A percentile compares a stretch with the other conserved stretches of the same genome.
phyloP scores from a whole-genome alignment of 2,888 invertebrate genomes.

The Dascillus cervinus region DNA sequence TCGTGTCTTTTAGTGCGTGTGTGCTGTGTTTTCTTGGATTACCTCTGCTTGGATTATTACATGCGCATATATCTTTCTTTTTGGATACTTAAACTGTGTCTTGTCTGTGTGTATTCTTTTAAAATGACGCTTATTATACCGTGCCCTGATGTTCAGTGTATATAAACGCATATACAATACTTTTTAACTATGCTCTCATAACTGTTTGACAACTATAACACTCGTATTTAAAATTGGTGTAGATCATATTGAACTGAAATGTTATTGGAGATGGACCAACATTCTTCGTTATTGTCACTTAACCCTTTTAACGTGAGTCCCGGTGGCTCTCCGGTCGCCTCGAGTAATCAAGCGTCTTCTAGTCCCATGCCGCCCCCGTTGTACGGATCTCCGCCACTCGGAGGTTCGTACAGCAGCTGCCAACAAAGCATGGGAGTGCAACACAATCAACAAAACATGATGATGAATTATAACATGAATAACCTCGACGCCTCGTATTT shows the following conservation, averaged over 20 bases:
- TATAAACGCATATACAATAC: no score
- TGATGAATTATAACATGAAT: constrained; percentile 38
- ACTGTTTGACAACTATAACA: no score
- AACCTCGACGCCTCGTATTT: constrained; percentile 62
- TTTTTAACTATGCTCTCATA: no score
- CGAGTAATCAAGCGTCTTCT: constrained; percentile 32
- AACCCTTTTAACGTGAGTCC: constrained; percentile 77
- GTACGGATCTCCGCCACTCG: constrained; percentile 42
- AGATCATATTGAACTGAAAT: constrained; percentile 44
- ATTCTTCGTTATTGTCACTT: constrained; percentile 75
- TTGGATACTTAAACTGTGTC: constrained; percentile 7
- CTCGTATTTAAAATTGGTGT: no score
- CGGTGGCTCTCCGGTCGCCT: constrained; percentile 55
- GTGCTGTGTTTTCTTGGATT: constrained; percentile 16
- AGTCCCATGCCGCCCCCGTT: constrained; percentile 39
- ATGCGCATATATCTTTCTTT: constrained; percentile 3
- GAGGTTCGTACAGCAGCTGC: constrained; percentile 22
- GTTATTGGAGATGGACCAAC: constrained; percentile 83
- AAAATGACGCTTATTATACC: background rate
- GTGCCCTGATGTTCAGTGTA: no score
- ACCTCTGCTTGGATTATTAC: constrained; percentile 15
- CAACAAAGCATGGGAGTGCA: constrained; percentile 28
- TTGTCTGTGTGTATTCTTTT: constrained; percentile 1
- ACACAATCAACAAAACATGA: constrained; percentile 24
- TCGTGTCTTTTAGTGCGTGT: constrained; percentile 10